Base-by-base conservation (phyloP, 2,888 invertebrate genomes). In the Agrochola lota region DNA sequence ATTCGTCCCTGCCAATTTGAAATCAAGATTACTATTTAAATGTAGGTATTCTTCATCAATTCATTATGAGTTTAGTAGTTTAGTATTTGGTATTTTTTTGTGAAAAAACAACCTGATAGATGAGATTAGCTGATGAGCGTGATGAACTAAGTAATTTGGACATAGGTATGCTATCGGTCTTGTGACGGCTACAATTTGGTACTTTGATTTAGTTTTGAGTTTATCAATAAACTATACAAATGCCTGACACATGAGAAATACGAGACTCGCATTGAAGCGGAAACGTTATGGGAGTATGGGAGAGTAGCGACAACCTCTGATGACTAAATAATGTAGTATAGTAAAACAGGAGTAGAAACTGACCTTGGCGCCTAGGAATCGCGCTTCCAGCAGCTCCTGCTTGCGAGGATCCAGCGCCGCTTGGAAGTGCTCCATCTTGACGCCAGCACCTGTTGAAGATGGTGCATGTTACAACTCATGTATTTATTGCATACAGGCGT, bases 341-440 rank as follows among this genome's bases (percentile, higher is more conserved):
- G 62, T n/a, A 52, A 74, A 80, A 77, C 69, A 75, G 71, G 63
- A 67, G 52, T 30, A 74, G 30, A 59, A 81, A 98, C 98, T 98
- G 97, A 99, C 99, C 98, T 99, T 98, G 97, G 98, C 98, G 97
- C 99, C 99, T 96, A 99, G 98, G 97, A 99, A 99, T 97, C 99
- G 98, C 94, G 99, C 99, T 97, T 99, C 99, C 97, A 99, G 98
- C 96, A 99, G 98, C 98, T 99, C 99, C 97, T 99, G 99, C 97
- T 99, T 99, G 97, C 99, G 98, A 96, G 99, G 99, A 97, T 99
- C 99, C 97, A 99, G 98, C 97, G 98, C 98, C 97, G 99, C 98
- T 97, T 99, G 99, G 98, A 99, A 98, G 97, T 99, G 98, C 98
- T 99, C 99, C 99, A 99, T 99, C 98, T 98, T 98, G 98, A 98